These are phyloP conservation scores for Notoglanidium macrostoma DNA, from an alignment of 2,797 vertebrate genomes.

Conservation along the genomic window DNA sequence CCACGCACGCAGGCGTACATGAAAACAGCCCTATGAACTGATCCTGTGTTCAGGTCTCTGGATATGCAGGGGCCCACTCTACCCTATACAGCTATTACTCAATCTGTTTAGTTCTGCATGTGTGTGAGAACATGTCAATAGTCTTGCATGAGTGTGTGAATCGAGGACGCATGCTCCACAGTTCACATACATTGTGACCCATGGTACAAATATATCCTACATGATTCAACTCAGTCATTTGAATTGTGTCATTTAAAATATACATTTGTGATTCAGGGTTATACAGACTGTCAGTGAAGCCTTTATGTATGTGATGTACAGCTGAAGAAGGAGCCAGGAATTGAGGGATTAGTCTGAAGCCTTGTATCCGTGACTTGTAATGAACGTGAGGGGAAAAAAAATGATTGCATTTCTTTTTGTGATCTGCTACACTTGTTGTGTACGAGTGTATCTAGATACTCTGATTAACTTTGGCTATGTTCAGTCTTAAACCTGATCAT, in stretches of 20 bases:
- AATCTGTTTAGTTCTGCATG: neutral
- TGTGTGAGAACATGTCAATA: neutral
- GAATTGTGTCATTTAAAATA: neutral
- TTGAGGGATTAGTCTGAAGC: neutral
- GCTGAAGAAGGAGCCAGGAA: neutral
- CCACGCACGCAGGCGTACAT: neutral
- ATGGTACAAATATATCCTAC: neutral
- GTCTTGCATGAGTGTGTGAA: neutral
- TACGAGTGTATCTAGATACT: neutral
- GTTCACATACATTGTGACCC: neutral
- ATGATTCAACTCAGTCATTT: neutral
- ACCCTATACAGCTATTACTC: neutral
- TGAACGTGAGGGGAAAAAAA: neutral
- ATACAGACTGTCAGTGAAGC: neutral
- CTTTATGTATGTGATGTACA: neutral
- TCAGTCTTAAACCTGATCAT: neutral
- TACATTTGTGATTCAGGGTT: neutral
- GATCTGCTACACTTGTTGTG: neutral
- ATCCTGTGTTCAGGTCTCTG: neutral
- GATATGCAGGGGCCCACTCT: neutral
- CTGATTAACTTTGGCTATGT: neutral
- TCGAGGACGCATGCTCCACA: neutral
- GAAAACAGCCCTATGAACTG: slow-evolving; percentile 13
- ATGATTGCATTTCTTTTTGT: neutral
- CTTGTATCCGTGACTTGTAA: neutral